Conservation (phyloP, 2,797 vertebrate species). For the Euphonia xanthogaster region DNA sequence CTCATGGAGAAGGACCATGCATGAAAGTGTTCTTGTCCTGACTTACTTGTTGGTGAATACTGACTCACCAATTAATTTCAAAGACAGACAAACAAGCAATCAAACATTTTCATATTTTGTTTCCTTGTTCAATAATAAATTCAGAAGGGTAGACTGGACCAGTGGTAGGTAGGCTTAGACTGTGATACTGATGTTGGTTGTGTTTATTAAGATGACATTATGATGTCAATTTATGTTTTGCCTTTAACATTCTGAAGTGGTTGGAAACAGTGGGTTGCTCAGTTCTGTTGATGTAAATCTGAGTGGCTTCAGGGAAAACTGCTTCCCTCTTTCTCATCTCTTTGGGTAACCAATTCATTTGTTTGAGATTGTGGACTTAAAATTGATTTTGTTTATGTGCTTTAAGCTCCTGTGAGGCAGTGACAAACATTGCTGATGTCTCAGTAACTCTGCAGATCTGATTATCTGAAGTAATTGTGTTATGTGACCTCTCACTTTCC, state of each 20-base stretch:
- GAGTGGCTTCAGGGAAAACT: background rate
- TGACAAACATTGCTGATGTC: slow-evolving; percentile 14
- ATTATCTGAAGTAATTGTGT: slow-evolving; percentile 11
- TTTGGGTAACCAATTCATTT: slow-evolving; percentile 1
- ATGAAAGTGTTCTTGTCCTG: background rate
- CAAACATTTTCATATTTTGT: background rate
- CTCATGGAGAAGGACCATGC: background rate
- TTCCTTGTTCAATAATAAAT: background rate
- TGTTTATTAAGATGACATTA: background rate
- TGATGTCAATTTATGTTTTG: background rate
- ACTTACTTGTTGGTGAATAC: background rate
- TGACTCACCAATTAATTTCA: background rate
- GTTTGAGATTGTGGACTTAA: slow-evolving; percentile 10
- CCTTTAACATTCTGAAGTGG: slow-evolving; percentile 9
- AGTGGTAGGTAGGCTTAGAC: background rate
- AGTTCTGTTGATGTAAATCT: slow-evolving; percentile 5
- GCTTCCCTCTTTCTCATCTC: background rate
- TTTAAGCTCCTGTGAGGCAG: slow-evolving; percentile 23
- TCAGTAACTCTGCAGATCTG: background rate
- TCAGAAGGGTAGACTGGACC: background rate
- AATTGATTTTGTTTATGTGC: slow-evolving; percentile 45
- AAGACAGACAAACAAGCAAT: background rate
- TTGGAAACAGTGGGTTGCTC: slow-evolving; percentile 1
- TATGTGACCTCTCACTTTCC: background rate
- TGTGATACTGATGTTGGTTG: background rate